Conservation (phyloP, 2,113 vertebrate species). For the Dasypus novemcinctus region DNA sequence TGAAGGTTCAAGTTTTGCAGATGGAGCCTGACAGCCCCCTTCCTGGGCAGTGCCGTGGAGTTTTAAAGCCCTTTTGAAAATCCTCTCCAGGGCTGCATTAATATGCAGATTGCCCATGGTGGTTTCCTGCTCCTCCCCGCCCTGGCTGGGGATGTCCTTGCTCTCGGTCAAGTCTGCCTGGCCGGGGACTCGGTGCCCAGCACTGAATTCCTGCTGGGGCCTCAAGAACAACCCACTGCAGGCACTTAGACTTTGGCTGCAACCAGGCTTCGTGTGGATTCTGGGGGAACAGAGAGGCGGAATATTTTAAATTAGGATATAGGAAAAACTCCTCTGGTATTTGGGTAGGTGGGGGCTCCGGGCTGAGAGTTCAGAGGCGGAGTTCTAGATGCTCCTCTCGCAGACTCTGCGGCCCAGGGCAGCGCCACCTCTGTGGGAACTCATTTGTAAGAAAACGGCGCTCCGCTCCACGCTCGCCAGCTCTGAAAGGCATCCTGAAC, state of each 20-base stretch:
- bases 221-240: background rate
- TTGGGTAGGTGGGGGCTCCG: background rate
- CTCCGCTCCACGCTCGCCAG: background rate
- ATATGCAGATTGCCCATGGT: accelerated
- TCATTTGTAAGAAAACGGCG: background rate
- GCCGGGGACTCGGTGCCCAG: background rate
- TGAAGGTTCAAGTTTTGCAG: accelerated
- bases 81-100: accelerated
- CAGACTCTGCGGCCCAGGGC: background rate
- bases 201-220: background rate
- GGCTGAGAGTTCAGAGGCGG: background rate
- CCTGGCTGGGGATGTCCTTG: background rate
- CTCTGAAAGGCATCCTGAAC: background rate
- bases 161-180: accelerated
- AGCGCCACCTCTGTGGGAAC: background rate
- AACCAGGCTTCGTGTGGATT: background rate
- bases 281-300: too few relatives aligned
- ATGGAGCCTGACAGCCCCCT: too few relatives aligned
- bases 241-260: background rate
- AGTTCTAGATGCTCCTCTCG: background rate
- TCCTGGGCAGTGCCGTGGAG: slow-evolving; percentile 61
- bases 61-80: background rate
- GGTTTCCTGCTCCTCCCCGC: background rate
- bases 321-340: too few relatives aligned
- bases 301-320: background rate